Evolutionary conservation across 2,888 invertebrate genomes (phyloP).

Genomic region (Diloba caeruleocephala): DNA sequence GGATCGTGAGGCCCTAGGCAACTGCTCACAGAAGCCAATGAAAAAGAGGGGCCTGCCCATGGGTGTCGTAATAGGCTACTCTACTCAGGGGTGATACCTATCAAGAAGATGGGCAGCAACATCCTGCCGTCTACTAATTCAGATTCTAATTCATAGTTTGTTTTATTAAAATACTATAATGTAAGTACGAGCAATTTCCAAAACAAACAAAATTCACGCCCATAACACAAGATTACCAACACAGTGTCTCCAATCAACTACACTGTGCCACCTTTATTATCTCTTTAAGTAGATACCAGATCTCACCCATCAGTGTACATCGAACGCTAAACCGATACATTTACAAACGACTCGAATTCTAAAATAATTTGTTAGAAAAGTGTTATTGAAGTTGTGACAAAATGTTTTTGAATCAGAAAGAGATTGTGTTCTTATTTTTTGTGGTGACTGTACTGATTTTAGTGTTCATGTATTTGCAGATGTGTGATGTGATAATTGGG

Average conservation of each 20-base stretch:
- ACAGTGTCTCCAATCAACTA: constrained; percentile 36
- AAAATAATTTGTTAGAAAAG: constrained; percentile 62
- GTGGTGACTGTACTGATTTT: constrained; percentile 63
- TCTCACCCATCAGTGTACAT: constrained; percentile 20
- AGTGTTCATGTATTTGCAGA: constrained; percentile 73
- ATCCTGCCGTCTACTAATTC: no score
- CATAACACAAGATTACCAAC: not conserved
- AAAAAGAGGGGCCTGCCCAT: no score
- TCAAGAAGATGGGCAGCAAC: no score
- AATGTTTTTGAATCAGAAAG: constrained; percentile 74
- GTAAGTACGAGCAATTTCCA: not conserved
- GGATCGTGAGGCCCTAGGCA: no score
- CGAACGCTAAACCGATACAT: constrained; percentile 16
- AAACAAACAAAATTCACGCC: not conserved
- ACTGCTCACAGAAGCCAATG: no score
- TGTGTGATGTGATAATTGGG: constrained; percentile 76
- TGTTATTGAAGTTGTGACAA: constrained; percentile 18
- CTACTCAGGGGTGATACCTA: no score
- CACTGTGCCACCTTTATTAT: constrained; percentile 22
- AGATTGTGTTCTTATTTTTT: constrained; percentile 70
- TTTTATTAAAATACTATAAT: no score
- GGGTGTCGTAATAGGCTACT: no score
- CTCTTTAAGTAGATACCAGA: constrained; percentile 13
- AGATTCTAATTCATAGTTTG: no score
- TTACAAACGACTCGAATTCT: constrained; percentile 13